Base-by-base conservation (phyloP, 2,113 vertebrate genomes). In the Gadus macrocephalus region DNA sequence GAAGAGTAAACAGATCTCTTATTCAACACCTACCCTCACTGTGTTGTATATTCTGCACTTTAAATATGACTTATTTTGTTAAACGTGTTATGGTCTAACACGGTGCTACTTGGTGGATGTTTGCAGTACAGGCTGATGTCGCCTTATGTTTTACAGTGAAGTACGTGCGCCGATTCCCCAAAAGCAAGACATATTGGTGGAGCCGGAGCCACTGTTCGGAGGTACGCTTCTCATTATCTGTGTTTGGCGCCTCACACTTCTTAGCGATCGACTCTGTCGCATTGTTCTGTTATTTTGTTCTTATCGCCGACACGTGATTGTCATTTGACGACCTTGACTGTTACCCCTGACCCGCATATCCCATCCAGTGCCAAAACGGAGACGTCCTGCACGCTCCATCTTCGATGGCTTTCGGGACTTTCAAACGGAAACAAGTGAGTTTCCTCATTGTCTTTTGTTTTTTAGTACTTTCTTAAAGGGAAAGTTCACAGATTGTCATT, bases 331-430 rank as follows among this genome's bases (percentile, higher is more conserved):
- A 27, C 53, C 35, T n/a, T 2, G 6, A 59, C 3, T 69, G 8
- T 20, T 20, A 70, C n/a, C 20, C 65, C 15, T 75, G 5, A 31
- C 66, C 4, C 7, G 14, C 74, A 3, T 77, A 0, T 75, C 38
- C n/a, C n/a, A n/a, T 61, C 22, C 76, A 99, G 97, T 95, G 86
- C 97, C 97, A 86, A 99, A 99, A 87, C 92, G 97, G 81, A 92
- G 97, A 79, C 92, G 97, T 85, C 96, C 97, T 53, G 95, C 97
- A 17, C 93, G 97, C 73, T 99, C 97, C 28, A 98, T 99, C 93
- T 99, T 99, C 81, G 97, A 99, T 73, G 97, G 97, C 71, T 99
- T 99, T 89, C 92, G 97, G 74, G 97, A 99, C 88, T 99, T 99
- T 83, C 97, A 99, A 78, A 98, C 97, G 69, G 97, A 99, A 93